Evolutionary conservation across 2,797 vertebrate species (phyloP).

Genomic region (Tenualosa thibaudeaui): DNA sequence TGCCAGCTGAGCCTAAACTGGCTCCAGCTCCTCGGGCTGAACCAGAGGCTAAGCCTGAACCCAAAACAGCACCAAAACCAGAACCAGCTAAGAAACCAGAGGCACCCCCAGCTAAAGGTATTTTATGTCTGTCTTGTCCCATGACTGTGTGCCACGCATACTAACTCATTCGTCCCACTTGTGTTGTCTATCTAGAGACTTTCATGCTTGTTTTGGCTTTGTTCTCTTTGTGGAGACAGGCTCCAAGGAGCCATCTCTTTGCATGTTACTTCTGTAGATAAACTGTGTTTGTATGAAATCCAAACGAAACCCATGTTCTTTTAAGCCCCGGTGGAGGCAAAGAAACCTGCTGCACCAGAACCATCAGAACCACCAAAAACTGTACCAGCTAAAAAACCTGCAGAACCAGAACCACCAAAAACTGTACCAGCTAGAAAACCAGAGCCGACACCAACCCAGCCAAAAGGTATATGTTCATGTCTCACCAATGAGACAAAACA

Average conservation of each 20-base stretch:
- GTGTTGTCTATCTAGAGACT: slow-evolving; percentile 48
- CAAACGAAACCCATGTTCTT: slow-evolving; percentile 65
- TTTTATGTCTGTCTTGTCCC: slow-evolving; percentile 40
- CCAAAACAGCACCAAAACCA: slow-evolving; percentile 54
- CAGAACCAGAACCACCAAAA: slow-evolving; percentile 28
- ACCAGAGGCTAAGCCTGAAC: slow-evolving; percentile 51
- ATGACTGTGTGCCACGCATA: slow-evolving; percentile 36
- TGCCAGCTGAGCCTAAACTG: slow-evolving; percentile 68
- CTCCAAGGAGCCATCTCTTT: not conserved
- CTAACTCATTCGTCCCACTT: slow-evolving; percentile 46
- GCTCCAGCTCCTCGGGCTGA: slow-evolving; percentile 52
- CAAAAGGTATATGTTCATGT: slow-evolving; percentile 79
- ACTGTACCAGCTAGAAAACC: slow-evolving; percentile 47
- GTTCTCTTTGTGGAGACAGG: slow-evolving; percentile 3
- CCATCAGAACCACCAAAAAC: slow-evolving; percentile 56
- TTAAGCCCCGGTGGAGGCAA: slow-evolving; percentile 80
- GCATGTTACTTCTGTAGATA: not conserved
- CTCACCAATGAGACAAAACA: slow-evolving; percentile 33
- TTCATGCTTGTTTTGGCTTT: slow-evolving; percentile 33
- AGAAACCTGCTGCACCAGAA: slow-evolving; percentile 75
- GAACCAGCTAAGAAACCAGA: slow-evolving; percentile 65
- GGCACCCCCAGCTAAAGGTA: slow-evolving; percentile 81
- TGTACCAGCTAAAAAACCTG: slow-evolving; percentile 42
- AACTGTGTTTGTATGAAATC: slow-evolving; percentile 31
- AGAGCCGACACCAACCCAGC: slow-evolving; percentile 43